phyloP scores from a whole-genome alignment of 2,888 invertebrate species.

The Apodemia mormo region DNA sequence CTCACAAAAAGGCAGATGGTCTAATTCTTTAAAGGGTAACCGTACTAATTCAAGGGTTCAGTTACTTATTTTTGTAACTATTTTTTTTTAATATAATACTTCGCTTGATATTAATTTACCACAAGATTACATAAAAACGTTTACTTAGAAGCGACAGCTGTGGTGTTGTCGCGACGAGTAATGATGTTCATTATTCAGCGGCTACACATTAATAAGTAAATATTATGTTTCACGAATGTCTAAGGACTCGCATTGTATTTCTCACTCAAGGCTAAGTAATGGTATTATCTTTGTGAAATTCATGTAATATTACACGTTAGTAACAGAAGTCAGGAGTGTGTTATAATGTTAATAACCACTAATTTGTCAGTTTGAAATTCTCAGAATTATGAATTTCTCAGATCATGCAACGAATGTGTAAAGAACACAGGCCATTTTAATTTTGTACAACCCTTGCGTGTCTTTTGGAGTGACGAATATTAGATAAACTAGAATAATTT shows the following conservation, averaged over 20 bases:
- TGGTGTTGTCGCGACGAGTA: constrained; percentile 23
- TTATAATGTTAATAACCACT: constrained; percentile 7
- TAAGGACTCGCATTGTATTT: constrained; percentile 22
- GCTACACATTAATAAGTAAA: constrained; percentile 26
- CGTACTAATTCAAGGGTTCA: too few relatives aligned
- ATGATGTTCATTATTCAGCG: constrained; percentile 26
- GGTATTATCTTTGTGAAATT: constrained; percentile 14
- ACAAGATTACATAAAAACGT: constrained; percentile 19
- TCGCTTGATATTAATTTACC: constrained; percentile 10
- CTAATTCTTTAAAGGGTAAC: too few relatives aligned
- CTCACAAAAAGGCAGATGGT: too few relatives aligned
- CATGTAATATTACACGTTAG: constrained; percentile 8
- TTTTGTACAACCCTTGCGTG: too few relatives aligned
- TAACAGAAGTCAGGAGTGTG: not conserved
- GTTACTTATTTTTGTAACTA: too few relatives aligned
- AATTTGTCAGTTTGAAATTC: not conserved
- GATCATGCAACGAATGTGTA: too few relatives aligned
- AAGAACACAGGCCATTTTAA: too few relatives aligned
- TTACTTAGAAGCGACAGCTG: constrained; percentile 17
- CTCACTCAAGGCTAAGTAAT: constrained; percentile 21
- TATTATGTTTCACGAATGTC: constrained; percentile 23
- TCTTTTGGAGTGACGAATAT: too few relatives aligned
- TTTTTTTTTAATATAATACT: not conserved
- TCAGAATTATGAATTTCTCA: too few relatives aligned
- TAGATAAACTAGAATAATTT: too few relatives aligned